Percentiles rank a stretch among this genome's conserved stretches.
Conservation (phyloP, 2,888 invertebrate genomes). For the Schizotus pectinicornis region DNA sequence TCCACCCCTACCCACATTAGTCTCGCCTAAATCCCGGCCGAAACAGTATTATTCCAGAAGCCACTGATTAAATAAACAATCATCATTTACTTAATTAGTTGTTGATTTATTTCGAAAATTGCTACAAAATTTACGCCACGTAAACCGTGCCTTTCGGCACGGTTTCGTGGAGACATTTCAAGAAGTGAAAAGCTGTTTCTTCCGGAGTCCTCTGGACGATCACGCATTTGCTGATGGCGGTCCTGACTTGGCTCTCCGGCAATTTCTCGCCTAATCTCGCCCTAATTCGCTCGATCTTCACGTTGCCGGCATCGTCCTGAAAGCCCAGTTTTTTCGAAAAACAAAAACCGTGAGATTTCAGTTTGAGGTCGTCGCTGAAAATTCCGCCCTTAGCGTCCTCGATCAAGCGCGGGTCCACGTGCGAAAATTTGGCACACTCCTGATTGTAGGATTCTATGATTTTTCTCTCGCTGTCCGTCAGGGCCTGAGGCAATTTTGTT, state of each 20-base stretch:
- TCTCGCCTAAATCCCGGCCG: too few species aligned
- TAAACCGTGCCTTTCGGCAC: not conserved
- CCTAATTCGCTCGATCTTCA: conserved; percentile 37
- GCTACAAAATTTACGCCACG: not conserved
- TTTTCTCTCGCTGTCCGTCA: too few species aligned
- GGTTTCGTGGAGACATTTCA: not conserved
- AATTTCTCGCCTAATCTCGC: conserved; percentile 18
- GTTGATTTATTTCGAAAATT: not conserved
- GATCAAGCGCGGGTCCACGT: too few species aligned
- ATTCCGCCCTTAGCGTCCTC: too few species aligned
- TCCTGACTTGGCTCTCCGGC: conserved; percentile 22
- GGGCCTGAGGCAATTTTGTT: too few species aligned
- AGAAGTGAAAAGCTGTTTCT: conserved; percentile 31
- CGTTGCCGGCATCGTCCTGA: conserved; percentile 41
- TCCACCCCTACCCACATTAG: not conserved
- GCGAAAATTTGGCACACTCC: too few species aligned
- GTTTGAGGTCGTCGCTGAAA: conserved; percentile 11
- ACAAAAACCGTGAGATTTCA: conserved; percentile 39
- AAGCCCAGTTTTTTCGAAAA: conserved; percentile 42
- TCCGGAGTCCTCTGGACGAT: conserved; percentile 31
- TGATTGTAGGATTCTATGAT: too few species aligned
- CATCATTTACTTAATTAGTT: not conserved
- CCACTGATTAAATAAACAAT: too few species aligned
- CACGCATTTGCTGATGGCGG: conserved; percentile 37
- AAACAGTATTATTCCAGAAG: too few species aligned